Evolutionary conservation across 2,888 invertebrate species (phyloP).

Genomic region (Galeopsomyia nigrocyanea): DNA sequence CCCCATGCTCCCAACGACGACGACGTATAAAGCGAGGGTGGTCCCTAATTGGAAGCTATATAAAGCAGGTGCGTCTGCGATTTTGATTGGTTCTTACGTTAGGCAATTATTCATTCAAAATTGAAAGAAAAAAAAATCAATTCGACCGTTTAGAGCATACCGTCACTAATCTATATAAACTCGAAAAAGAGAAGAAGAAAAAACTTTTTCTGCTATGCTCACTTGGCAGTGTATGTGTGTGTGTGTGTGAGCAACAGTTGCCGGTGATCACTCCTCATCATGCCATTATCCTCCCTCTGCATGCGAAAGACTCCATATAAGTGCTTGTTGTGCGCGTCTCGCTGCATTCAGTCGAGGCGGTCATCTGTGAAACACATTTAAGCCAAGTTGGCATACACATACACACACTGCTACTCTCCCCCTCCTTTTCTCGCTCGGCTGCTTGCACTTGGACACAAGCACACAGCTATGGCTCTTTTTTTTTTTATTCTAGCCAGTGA

Average conservation of each 20-base stretch:
- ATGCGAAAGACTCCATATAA: constrained; percentile 42
- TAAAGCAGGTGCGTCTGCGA: too few species aligned
- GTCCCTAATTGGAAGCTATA: constrained; percentile 30
- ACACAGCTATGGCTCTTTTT: neutral
- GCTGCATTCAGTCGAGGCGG: constrained; percentile 65
- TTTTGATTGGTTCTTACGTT: too few species aligned
- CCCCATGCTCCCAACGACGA: constrained; percentile 5
- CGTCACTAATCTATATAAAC: neutral
- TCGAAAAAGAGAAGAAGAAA: too few species aligned
- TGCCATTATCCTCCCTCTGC: constrained; percentile 40
- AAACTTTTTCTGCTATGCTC: neutral
- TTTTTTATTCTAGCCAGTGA: neutral
- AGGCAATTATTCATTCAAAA: too few species aligned
- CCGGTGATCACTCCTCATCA: constrained; percentile 29
- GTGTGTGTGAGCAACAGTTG: neutral
- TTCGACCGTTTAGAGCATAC: too few species aligned
- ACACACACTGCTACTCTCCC: constrained; percentile 27
- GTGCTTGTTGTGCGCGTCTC: constrained; percentile 38
- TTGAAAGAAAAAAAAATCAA: too few species aligned
- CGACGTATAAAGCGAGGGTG: constrained; percentile 23
- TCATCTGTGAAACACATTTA: constrained; percentile 68
- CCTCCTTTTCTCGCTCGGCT: constrained; percentile 27
- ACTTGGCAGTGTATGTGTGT: too few species aligned
- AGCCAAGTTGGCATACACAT: constrained; percentile 67
- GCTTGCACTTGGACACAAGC: neutral